Evolutionary conservation across 2,888 invertebrate species (phyloP).

Genomic region (Pyrocoelia pectoralis): DNA sequence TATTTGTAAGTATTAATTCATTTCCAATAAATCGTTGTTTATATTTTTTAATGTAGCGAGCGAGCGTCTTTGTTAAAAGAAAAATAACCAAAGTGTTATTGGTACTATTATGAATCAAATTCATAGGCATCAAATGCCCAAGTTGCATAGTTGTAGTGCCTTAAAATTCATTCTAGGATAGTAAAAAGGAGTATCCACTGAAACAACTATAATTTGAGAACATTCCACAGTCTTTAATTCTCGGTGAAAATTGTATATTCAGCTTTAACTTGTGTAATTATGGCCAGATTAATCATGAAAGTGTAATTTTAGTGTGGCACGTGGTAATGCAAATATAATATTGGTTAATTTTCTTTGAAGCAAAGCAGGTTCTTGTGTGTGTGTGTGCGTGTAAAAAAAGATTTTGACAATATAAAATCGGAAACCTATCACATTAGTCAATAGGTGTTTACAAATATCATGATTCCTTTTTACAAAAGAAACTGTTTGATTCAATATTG

Average conservation of each 20-base stretch:
- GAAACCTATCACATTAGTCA: conserved; percentile 22
- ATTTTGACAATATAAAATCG: conserved; percentile 28
- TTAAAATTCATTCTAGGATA: neutral
- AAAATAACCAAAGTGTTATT: conserved; percentile 1
- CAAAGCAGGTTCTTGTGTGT: conserved; percentile 17
- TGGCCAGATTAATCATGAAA: too few species aligned
- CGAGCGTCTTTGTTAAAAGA: conserved; percentile 17
- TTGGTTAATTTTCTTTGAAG: conserved; percentile 15
- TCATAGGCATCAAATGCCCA: neutral
- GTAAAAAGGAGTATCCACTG: neutral
- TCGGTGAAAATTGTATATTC: too few species aligned
- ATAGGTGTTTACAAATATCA: conserved; percentile 9
- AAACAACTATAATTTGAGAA: neutral
- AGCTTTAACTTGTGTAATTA: too few species aligned
- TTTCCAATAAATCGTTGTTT: conserved; percentile 22
- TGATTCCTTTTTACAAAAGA: neutral
- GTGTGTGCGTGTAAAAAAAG: neutral
- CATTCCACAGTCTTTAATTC: neutral
- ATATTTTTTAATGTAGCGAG: conserved; percentile 12
- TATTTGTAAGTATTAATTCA: conserved; percentile 39
- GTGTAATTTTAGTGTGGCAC: too few species aligned
- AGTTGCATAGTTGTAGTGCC: neutral
- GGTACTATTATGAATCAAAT: neutral
- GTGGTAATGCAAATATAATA: neutral
- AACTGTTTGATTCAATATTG: neutral